Conservation (phyloP, 2,888 invertebrate genomes). For the Pammene fasciana region DNA sequence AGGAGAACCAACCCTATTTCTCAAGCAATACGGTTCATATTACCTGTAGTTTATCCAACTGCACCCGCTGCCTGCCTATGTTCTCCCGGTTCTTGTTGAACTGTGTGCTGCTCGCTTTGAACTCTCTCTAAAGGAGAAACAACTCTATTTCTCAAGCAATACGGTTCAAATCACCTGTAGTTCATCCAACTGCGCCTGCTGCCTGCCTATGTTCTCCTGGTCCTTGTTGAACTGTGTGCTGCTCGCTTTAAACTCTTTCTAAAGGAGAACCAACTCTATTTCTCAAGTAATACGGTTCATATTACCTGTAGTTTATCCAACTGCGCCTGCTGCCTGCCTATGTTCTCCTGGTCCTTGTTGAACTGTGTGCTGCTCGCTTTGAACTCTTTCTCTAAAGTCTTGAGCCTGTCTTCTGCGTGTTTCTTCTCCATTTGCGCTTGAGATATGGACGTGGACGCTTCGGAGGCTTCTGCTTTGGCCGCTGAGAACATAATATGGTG, state of each 20-base stretch:
- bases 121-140: too few relatives aligned
- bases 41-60: too few relatives aligned
- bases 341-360: conserved; percentile 84
- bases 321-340: conserved; percentile 66
- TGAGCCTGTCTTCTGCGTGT: conserved; percentile 85
- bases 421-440: conserved; percentile 89
- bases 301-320: conserved; percentile 55
- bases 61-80: too few relatives aligned
- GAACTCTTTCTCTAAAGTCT: conserved; percentile 86
- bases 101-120: too few relatives aligned
- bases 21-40: too few relatives aligned
- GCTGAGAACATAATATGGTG: conserved; percentile 68
- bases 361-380: conserved; percentile 87
- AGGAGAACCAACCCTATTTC: too few relatives aligned
- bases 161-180: not conserved
- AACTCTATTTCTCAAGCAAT: too few relatives aligned
- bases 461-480: conserved; percentile 89
- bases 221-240: conserved; percentile 87
- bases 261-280: too few relatives aligned
- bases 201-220: conserved; percentile 78
- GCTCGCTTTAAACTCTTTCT: conserved; percentile 86
- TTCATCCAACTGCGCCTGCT: conserved; percentile 61
- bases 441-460: conserved; percentile 90
- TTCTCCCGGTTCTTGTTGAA: too few relatives aligned
- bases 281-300: too few relatives aligned